Conservation (phyloP, 2,113 vertebrate genomes). For the Hippoglossus stenolepis region DNA sequence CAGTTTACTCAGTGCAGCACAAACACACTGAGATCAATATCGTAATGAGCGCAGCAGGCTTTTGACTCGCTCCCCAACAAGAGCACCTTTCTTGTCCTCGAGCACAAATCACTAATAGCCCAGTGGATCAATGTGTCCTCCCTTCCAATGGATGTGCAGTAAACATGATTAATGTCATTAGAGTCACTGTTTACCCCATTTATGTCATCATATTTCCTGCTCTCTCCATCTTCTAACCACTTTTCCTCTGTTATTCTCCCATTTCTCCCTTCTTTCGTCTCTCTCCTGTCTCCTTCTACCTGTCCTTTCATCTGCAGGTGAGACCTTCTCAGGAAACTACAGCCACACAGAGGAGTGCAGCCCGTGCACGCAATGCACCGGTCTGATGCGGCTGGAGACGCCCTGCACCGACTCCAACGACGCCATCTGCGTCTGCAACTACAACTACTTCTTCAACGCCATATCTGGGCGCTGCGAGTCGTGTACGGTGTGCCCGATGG, state of each 20-base stretch:
- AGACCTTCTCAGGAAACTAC: conserved; percentile 91
- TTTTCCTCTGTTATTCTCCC: conserved; percentile 20
- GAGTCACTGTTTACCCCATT: conserved; percentile 53
- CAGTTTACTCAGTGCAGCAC: conserved; percentile 57
- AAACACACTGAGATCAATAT: conserved; percentile 70
- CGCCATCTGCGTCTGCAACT: conserved; percentile 90
- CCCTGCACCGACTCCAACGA: conserved; percentile 97
- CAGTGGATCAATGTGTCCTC: conserved; percentile 76
- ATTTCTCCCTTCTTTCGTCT: conserved; percentile 14
- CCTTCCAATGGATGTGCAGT: conserved; percentile 71
- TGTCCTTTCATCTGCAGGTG: conserved; percentile 75
- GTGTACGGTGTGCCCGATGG: conserved; percentile 87
- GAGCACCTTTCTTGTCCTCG: conserved; percentile 66
- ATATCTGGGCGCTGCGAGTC: conserved; percentile 76
- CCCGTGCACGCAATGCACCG: conserved; percentile 88
- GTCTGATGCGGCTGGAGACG: conserved; percentile 90
- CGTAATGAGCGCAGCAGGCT: conserved; percentile 64
- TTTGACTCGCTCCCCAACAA: conserved; percentile 55
- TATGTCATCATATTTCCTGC: conserved; percentile 44
- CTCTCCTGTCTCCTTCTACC: neutral
- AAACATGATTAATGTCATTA: conserved; percentile 77
- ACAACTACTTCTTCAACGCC: conserved; percentile 85
- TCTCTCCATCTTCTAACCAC: conserved; percentile 35
- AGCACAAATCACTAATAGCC: conserved; percentile 69
- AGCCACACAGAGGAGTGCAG: conserved; percentile 89